Evolutionary conservation across 2,113 vertebrate species (phyloP).

Genomic region (Malaclemys terrapin): DNA sequence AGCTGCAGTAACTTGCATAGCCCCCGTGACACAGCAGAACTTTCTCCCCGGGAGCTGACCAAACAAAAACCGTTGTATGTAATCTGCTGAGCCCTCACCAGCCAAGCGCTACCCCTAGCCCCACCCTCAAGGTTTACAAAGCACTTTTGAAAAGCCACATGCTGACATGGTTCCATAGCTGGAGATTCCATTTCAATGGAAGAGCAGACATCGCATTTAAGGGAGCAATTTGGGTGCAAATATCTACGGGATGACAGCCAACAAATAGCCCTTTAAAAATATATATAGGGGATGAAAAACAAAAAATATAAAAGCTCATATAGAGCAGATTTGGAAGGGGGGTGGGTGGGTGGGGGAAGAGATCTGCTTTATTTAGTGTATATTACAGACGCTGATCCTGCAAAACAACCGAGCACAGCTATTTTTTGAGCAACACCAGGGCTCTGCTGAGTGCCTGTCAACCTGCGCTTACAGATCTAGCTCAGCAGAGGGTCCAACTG

Average conservation of each 20-base stretch:
- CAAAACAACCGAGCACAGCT: background rate
- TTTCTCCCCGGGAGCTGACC: background rate
- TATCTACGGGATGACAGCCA: background rate
- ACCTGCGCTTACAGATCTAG: background rate
- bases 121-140: background rate
- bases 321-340: background rate
- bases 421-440: background rate
- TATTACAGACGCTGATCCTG: background rate
- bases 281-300: background rate
- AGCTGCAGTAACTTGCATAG: background rate
- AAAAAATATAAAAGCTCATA: background rate
- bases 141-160: background rate
- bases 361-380: background rate
- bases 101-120: background rate
- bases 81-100: background rate
- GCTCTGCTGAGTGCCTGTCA: background rate
- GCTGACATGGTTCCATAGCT: background rate
- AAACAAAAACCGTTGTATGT: background rate
- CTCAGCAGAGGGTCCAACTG: background rate
- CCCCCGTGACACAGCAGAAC: background rate
- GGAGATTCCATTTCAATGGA: background rate
- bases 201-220: background rate
- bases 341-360: background rate
- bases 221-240: background rate
- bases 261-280: background rate